Base-by-base conservation (phyloP, 64 coral and sea anemone genomes). In the Acropora yongei region DNA sequence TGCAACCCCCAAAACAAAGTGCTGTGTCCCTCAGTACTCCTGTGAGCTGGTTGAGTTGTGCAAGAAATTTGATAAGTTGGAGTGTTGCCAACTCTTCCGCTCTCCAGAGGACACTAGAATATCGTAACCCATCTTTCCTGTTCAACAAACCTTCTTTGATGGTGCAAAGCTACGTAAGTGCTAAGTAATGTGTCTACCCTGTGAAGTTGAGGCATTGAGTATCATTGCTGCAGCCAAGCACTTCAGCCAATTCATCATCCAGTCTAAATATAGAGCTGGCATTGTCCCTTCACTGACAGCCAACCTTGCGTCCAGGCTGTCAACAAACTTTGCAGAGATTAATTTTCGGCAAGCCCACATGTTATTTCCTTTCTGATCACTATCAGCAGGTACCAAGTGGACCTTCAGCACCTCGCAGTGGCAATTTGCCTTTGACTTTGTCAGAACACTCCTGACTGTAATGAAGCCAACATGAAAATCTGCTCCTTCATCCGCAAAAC, bases 161-260 rank as follows among this genome's bases (percentile, higher is more conserved):
- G 3, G 67, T 17, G n/a, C 67, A 69, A 69, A 69, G 67, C 67
- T 69, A 17, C 12, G 67, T 9, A 69, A 13, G 67, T 17, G n/a
- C 12, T 17, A 69, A 69, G 67, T 14, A 69, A 69, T 20, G n/a
- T 69, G 67, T 10, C n/a, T 69, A 69, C 67, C 67, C 1, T 69
- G 67, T 69, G 67, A 69, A 69, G 67, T 69, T 14, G 67, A 69
- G n/a, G 67, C 0, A 69, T 17, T 69, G 5, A 69, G 1, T 69
- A 69, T 69, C n/a, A 17, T 17, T 13, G 58, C 91, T 8, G 82
- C 91, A 4, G 63, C 49, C 11, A 92, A 87, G 47, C 82, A 92
- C 71, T 86, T 92, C 50, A 87, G 81, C 53, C 91, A 82, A 2
- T 78, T 48, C 74, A 86, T 92, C 40, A 79, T 87, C 14, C 91